Conservation (phyloP, 1,140 invertebrate species). For the Caerostris extrusa region DNA sequence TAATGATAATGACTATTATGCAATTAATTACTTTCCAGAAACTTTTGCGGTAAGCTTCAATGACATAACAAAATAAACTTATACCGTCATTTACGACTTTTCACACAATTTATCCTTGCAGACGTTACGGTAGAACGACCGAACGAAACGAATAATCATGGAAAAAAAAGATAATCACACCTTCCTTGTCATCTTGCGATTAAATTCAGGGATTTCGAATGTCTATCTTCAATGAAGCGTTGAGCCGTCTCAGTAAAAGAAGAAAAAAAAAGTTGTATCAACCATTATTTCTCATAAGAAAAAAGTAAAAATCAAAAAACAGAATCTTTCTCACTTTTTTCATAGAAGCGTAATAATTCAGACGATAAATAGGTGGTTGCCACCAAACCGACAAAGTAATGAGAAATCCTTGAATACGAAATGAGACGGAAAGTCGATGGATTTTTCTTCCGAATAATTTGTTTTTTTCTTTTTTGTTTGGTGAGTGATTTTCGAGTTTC, state of each 20-base stretch:
- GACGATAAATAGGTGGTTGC: not conserved
- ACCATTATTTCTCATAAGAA: not conserved
- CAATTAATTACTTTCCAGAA: not conserved
- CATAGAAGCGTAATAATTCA: not conserved
- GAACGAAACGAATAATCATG: not conserved
- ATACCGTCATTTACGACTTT: not conserved
- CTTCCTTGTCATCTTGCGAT: not conserved
- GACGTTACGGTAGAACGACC: not conserved
- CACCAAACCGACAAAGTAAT: not conserved
- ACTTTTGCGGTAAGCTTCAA: not conserved
- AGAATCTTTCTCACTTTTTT: not conserved
- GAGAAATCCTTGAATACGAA: slow-evolving; percentile 67
- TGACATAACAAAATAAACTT: slow-evolving; percentile 2
- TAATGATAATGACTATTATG: not conserved
- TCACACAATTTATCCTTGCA: not conserved
- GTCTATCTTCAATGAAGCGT: slow-evolving; percentile 7
- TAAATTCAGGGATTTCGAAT: not conserved
- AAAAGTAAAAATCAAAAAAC: not conserved
- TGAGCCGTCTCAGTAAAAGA: not conserved
- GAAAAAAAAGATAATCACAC: not conserved
- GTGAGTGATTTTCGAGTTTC: not conserved
- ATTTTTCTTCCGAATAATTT: not conserved
- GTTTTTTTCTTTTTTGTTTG: not conserved
- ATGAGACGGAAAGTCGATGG: slow-evolving; percentile 46
- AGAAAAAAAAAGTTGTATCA: not conserved